Conservation (phyloP, 2,797 vertebrate genomes). For the Halcyon chelicuti region DNA sequence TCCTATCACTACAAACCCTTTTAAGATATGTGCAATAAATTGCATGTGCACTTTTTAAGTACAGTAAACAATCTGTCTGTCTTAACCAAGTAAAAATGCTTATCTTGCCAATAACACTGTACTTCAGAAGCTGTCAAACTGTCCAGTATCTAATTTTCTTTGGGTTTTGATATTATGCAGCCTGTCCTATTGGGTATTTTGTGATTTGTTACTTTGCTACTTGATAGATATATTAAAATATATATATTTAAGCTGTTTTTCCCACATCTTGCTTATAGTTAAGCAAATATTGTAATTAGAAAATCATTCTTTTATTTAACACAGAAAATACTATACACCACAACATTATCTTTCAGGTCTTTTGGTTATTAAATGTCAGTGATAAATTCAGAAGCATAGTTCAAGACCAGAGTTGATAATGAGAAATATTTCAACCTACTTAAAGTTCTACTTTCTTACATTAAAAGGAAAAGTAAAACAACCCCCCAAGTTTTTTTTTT, state of each 20-base stretch:
- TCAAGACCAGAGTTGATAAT: neutral
- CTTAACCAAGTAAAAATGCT: neutral
- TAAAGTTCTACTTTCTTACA: neutral
- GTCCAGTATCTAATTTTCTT: accelerated
- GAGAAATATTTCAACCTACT: neutral
- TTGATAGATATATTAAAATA: neutral
- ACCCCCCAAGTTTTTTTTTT: neutral
- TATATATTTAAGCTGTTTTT: neutral
- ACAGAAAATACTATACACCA: neutral
- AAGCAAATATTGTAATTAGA: neutral
- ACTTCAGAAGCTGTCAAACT: neutral
- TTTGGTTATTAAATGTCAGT: neutral
- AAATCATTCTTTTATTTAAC: neutral
- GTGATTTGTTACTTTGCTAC: neutral
- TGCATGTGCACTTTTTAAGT: neutral
- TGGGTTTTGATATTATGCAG: neutral
- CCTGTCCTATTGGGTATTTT: neutral
- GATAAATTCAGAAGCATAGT: neutral
- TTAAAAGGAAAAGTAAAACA: neutral
- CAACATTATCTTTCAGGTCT: neutral
- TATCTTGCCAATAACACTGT: neutral
- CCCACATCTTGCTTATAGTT: neutral
- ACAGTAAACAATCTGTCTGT: neutral
- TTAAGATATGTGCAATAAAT: neutral
- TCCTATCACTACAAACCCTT: too few species aligned